Evolutionary conservation across 2,888 invertebrate genomes (phyloP), one percentile per base, ranked within the genome.

Genomic region (Dicyrtomina minuta): DNA sequence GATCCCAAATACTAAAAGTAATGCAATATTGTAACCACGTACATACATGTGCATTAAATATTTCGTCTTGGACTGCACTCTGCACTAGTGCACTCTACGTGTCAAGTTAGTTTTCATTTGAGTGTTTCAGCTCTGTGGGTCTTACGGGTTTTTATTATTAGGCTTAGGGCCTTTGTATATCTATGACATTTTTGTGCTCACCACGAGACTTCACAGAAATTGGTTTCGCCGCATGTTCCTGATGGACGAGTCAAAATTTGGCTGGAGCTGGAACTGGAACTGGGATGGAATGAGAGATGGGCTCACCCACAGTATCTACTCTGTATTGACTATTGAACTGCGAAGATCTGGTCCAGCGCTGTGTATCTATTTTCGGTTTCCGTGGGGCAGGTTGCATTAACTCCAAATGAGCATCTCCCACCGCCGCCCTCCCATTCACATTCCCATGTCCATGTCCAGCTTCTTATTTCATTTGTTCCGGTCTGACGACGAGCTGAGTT

Each of bases 401-500:
- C n/a, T n/a, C n/a, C n/a, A n/a, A n/a, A n/a, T n/a, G n/a, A n/a
- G n/a, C n/a, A n/a, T n/a, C n/a, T n/a, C n/a, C n/a, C n/a, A n/a
- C n/a, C n/a, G n/a, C n/a, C n/a, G n/a, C n/a, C n/a, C n/a, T n/a
- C n/a, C n/a, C n/a, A n/a, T n/a, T n/a, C n/a, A 6, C 49, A 5
- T 49, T 49, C n/a, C 49, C 8, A 6, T 49, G 15, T 15, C n/a
- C 51, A 6, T 51, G n/a, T 20, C 20, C 51, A 33, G 33, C 33
- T 33, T 33, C 8, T 33, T 8, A 46, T 58, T 58, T 58, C 58
- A 58, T 58, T 58, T 58, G 58, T 58, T 58, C 58, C 58, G 58
- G 58, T 58, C 33, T 17, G 33, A 17, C 39, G n/a, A 20, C 46
- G 12, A 46, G 5, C 46, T n/a, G 17, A 46, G 46, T 46, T 17